phyloP scores from a whole-genome alignment of 2,888 invertebrate genomes.

The Sminthurinus aureus region DNA sequence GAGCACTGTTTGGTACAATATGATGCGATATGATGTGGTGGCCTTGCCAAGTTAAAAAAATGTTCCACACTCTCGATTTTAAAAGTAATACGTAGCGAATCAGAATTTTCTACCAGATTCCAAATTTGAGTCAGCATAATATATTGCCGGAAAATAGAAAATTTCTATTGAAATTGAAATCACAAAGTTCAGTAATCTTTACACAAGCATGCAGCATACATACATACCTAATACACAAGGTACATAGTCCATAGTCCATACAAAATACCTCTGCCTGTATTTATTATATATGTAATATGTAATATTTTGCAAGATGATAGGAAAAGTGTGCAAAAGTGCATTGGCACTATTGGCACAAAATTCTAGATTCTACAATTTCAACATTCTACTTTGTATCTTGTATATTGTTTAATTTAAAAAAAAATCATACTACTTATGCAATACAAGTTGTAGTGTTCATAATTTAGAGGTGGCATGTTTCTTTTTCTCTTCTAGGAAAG shows the following conservation, averaged over 20 bases:
- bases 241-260: too few relatives aligned
- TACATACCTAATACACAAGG: too few relatives aligned
- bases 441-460: too few relatives aligned
- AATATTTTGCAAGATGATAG: background rate
- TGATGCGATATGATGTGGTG: background rate
- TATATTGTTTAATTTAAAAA: too few relatives aligned
- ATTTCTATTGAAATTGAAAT: background rate
- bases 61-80: background rate
- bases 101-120: background rate
- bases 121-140: background rate
- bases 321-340: constrained; percentile 25
- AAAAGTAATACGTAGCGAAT: background rate
- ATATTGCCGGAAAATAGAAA: background rate
- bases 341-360: constrained; percentile 15
- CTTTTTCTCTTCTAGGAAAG: background rate
- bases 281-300: background rate
- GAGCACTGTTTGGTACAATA: background rate
- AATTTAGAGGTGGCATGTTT: background rate
- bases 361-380: background rate
- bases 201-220: too few relatives aligned
- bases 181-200: background rate
- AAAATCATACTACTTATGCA: too few relatives aligned
- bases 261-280: background rate
- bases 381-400: too few relatives aligned
- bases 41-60: background rate